Evolutionary conservation across 1,140 invertebrate genomes (phyloP).

Genomic region (Sinella curviseta): DNA sequence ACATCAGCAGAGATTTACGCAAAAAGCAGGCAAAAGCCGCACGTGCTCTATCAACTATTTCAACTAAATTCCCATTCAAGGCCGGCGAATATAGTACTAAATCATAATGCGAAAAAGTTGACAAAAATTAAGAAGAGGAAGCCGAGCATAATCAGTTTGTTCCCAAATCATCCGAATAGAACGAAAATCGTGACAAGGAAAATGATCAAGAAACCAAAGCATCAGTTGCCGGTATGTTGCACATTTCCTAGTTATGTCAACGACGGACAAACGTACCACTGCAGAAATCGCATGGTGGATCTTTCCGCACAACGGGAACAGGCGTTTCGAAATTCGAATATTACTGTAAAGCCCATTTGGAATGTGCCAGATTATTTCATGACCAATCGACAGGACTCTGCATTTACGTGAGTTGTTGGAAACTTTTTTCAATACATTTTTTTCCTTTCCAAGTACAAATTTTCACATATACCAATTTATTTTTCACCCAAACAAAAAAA

Average conservation of each 20-base stretch:
- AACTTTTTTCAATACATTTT: neutral
- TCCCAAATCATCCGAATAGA: conserved; percentile 5
- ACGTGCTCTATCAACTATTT: conserved; percentile 8
- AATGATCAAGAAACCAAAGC: conserved; percentile 7
- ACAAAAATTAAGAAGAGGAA: neutral
- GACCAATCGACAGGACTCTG: conserved; percentile 13
- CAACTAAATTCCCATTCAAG: neutral
- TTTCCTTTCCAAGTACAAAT: neutral
- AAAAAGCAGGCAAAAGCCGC: neutral
- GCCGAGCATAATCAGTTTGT: neutral
- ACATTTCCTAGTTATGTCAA: conserved; percentile 19
- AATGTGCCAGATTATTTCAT: conserved; percentile 31
- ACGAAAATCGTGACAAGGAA: conserved; percentile 1
- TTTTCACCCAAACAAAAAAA: too few relatives aligned
- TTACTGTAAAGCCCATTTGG: conserved; percentile 23
- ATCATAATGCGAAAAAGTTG: neutral
- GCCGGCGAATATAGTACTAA: neutral
- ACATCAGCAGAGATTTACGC: neutral
- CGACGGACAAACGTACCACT: conserved; percentile 37
- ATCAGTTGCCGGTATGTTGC: conserved; percentile 30
- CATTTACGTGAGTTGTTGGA: conserved; percentile 33
- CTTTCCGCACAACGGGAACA: neutral
- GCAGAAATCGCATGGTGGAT: conserved; percentile 17
- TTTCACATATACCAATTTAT: neutral
- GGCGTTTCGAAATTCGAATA: neutral